Evolutionary conservation across 2,888 invertebrate species (phyloP).

Genomic region (Therioaphis trifolii): DNA sequence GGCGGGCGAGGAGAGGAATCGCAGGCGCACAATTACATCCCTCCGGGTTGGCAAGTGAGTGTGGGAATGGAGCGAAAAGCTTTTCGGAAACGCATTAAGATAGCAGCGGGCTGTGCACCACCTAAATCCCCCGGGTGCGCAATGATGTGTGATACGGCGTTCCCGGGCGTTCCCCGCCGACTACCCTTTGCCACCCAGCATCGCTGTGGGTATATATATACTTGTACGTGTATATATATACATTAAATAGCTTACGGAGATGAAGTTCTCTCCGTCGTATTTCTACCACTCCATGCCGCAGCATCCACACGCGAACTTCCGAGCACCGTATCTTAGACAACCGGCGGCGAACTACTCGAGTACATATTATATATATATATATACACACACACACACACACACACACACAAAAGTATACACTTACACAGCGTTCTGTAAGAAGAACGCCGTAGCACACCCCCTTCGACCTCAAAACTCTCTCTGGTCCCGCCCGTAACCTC

Average conservation of each 20-base stretch:
- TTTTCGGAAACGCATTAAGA: conserved; percentile 62
- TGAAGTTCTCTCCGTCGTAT: conserved; percentile 64
- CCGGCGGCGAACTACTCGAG: too few species aligned
- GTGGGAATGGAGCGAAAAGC: conserved; percentile 55
- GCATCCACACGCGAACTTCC: not conserved
- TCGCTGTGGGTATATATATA: too few species aligned
- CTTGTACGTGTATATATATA: too few species aligned
- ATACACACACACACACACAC: conserved; percentile 8
- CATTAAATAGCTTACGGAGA: conserved; percentile 44
- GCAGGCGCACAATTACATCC: conserved; percentile 38
- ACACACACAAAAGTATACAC: not conserved
- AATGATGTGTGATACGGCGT: conserved; percentile 60
- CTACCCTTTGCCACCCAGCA: not conserved
- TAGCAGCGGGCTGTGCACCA: conserved; percentile 50
- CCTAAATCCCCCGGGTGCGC: conserved; percentile 61
- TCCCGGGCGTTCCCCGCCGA: conserved; percentile 24
- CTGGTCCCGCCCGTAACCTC: too few species aligned
- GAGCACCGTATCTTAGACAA: conserved; percentile 2
- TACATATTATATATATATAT: not conserved
- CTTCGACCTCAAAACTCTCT: not conserved
- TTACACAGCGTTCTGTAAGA: not conserved
- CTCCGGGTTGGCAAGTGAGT: conserved; percentile 33
- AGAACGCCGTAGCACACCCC: conserved; percentile 8
- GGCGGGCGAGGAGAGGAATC: conserved; percentile 15
- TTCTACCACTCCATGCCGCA: not conserved